Base-by-base conservation (phyloP, 1,140 invertebrate species). In the Uloborus diversus region DNA sequence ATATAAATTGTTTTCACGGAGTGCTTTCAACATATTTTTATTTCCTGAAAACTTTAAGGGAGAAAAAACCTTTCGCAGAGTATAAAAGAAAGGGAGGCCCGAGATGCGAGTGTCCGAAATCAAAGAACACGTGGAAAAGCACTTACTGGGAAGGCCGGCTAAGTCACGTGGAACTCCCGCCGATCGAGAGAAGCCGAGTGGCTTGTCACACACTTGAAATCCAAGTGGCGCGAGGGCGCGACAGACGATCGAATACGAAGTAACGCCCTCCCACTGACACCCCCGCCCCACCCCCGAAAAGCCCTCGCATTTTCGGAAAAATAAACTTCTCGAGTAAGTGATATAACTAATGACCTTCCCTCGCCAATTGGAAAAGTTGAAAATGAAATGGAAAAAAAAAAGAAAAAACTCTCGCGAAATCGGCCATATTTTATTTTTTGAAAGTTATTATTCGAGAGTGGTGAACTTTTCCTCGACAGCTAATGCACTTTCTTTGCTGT, bases 311-410 rank as follows among this genome's bases (percentile, higher is more conserved):
- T 25, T 57, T 14, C 27, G 4, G 47, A 53, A 51, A 49, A n/a
- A 53, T 61, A 35, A 61, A 27, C 13, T 33, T 14, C 27, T 23
- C 27, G 69, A 56, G 57, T 62, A 37, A 32, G n/a, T 33, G 42
- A 59, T 75, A 75, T 75, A 75, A 75, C 71, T 75, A 75, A 75
- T 75, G 71, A 75, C 71, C 53, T 53, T 9, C 33, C 35, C 25
- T 49, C 47, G n/a, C 35, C 32, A 73, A 47, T 53, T 53, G 13
- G 49, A 53, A 53, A 53, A 53, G 13, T 1, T 17, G 23, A 20
- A 20, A 20, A 2, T n/a, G 7, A 23, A 33, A 37, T 7, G 70
- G 57, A 53, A 53, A 56, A 53, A 56, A n/a, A n/a, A n/a, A n/a
- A n/a, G n/a, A n/a, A n/a, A n/a, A n/a, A n/a, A n/a, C n/a, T n/a